Evolutionary conservation across 2,797 vertebrate species (phyloP).

Genomic region (Neosilurus mollespiculum): DNA sequence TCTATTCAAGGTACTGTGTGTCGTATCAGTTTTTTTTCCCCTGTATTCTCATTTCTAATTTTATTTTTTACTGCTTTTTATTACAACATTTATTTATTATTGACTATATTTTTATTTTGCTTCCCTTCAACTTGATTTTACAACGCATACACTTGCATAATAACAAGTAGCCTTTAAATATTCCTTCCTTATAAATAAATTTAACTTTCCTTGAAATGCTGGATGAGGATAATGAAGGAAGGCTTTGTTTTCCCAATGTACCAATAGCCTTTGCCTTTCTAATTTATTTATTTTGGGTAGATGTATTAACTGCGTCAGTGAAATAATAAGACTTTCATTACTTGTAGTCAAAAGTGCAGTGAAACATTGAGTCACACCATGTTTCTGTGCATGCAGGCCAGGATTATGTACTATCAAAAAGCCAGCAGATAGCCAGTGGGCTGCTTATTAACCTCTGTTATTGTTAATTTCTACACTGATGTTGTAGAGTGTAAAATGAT

Average conservation of each 20-base stretch:
- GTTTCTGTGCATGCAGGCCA: slow-evolving; percentile 5
- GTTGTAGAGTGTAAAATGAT: no score
- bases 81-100: not conserved
- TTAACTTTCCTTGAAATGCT: not conserved
- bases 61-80: not conserved
- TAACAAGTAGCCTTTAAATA: no score
- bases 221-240: not conserved
- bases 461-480: slow-evolving; percentile 9
- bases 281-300: not conserved
- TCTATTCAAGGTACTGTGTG: no score
- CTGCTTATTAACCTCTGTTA: slow-evolving; percentile 27
- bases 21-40: no score
- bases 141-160: not conserved
- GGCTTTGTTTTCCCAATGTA: not conserved
- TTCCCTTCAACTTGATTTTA: not conserved
- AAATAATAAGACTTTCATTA: not conserved
- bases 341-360: not conserved
- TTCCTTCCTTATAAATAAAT: not conserved
- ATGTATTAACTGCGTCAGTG: no score
- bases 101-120: not conserved
- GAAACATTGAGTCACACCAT: not conserved
- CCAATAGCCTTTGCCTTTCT: not conserved
- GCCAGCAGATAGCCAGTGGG: slow-evolving; percentile 27
- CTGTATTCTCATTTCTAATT: not conserved
- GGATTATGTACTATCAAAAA: slow-evolving; percentile 18